These are phyloP conservation scores for Beris morrisii DNA, from an alignment of 2,888 invertebrate species.

Conservation along the genomic window DNA sequence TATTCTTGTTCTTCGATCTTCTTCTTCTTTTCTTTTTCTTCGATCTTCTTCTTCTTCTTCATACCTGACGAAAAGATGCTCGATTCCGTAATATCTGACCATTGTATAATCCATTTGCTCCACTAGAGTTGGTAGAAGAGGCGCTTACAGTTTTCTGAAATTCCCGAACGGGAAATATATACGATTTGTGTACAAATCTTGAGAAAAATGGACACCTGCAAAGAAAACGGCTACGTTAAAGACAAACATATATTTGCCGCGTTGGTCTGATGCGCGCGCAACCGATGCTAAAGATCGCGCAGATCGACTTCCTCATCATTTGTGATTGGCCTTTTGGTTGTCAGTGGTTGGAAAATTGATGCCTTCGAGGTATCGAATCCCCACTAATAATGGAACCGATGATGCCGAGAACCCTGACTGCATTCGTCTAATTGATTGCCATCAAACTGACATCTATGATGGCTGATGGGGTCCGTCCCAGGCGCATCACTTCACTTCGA, in stretches of 20 bases:
- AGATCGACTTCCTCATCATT: conserved; percentile 27
- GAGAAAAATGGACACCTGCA: neutral
- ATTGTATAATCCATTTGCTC: too few relatives aligned
- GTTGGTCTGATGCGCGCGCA: too few relatives aligned
- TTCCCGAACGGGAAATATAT: neutral
- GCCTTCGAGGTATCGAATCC: conserved; percentile 11
- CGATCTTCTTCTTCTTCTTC: too few relatives aligned
- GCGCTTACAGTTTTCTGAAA: too few relatives aligned
- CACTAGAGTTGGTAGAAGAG: too few relatives aligned
- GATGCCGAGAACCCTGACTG: conserved; percentile 8
- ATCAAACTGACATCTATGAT: conserved; percentile 17
- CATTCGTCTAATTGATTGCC: conserved; percentile 30
- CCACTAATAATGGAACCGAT: conserved; percentile 26
- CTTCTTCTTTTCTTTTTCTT: too few relatives aligned
- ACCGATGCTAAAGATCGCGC: conserved; percentile 3
- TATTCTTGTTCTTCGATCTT: too few relatives aligned
- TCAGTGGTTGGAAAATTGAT: conserved; percentile 23
- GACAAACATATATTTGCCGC: too few relatives aligned
- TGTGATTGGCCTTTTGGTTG: conserved; percentile 22
- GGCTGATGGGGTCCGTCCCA: conserved; percentile 20
- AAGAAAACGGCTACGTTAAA: neutral
- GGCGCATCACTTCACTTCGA: neutral
- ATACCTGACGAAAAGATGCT: too few relatives aligned
- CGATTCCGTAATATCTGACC: too few relatives aligned
- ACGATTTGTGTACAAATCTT: neutral